A percentile compares a stretch with the other conserved stretches of the same genome.
Conservation (phyloP, 2,888 invertebrate species). For the Priocnemis perturbator region DNA sequence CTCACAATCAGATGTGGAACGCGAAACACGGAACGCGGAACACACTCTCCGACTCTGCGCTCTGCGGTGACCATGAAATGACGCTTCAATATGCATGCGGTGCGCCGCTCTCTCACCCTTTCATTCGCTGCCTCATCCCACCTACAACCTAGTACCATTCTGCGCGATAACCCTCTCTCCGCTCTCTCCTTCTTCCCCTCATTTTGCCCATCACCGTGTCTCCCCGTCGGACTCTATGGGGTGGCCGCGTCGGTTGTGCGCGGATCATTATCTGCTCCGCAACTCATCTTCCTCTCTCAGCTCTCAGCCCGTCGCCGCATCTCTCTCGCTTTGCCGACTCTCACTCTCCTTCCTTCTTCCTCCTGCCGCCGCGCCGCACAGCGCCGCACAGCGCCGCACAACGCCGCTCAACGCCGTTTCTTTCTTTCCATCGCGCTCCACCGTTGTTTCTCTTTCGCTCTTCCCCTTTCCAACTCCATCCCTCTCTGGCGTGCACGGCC, state of each 20-base stretch:
- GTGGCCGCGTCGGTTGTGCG: constrained; percentile 45
- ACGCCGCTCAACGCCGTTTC: no score
- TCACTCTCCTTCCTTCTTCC: constrained; percentile 2
- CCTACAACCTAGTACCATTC: constrained; percentile 35
- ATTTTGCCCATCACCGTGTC: constrained; percentile 21
- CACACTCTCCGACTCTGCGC: constrained; percentile 54
- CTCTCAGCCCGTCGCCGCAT: constrained; percentile 9
- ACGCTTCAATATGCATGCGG: constrained; percentile 67
- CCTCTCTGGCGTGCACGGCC: constrained; percentile 28
- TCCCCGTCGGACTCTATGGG: constrained; percentile 30
- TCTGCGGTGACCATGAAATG: constrained; percentile 67
- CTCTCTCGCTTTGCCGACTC: constrained; percentile 3
- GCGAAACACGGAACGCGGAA: no score
- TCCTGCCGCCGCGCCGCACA: no score
- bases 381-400: no score
- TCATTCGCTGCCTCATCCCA: constrained; percentile 31
- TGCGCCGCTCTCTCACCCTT: constrained; percentile 53
- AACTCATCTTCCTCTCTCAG: constrained; percentile 19
- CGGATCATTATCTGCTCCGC: constrained; percentile 55
- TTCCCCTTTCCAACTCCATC: background rate
- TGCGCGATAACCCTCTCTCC: constrained; percentile 7
- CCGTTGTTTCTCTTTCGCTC: constrained; percentile 8
- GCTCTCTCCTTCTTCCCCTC: background rate
- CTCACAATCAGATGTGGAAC: constrained; percentile 39
- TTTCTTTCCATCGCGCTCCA: background rate